A percentile compares a stretch with the other conserved stretches of the same genome.
phyloP scores from a whole-genome alignment of 2,888 invertebrate genomes.

The Tenthredo livida region DNA sequence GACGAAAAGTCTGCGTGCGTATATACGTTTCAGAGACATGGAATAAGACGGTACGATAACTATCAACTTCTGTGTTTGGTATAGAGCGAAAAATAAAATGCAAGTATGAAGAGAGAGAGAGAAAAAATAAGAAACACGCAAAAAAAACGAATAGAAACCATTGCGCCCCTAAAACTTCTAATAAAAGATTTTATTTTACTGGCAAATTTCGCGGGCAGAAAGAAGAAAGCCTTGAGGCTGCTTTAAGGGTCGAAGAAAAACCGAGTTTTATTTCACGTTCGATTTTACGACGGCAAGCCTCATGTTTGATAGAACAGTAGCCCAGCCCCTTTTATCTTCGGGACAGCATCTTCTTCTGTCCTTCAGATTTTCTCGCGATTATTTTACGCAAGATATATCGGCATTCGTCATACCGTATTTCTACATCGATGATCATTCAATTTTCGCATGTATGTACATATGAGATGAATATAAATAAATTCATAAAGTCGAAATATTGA shows the following conservation, averaged over 20 bases:
- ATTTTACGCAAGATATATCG: not conserved
- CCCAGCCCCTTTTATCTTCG: not conserved
- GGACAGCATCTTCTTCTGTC: not conserved
- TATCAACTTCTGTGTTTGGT: not conserved
- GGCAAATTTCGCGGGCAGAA: constrained; percentile 26
- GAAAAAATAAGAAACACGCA: not conserved
- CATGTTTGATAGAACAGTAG: constrained; percentile 30
- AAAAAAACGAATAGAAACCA: not conserved
- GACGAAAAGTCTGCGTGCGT: not conserved
- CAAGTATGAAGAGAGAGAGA: not conserved
- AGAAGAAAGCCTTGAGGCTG: not conserved
- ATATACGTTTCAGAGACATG: not conserved
- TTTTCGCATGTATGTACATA: too few relatives aligned
- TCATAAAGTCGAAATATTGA: not conserved
- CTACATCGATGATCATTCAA: too few relatives aligned
- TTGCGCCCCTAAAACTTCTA: constrained; percentile 9
- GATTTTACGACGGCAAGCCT: constrained; percentile 24
- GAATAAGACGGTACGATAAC: not conserved
- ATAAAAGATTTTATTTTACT: constrained; percentile 28
- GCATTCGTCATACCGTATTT: not conserved
- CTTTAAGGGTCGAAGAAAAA: constrained; percentile 7
- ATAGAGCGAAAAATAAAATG: not conserved
- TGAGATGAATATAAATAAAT: too few relatives aligned
- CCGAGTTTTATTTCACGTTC: constrained; percentile 31
- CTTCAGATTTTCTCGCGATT: not conserved